Conservation (phyloP, 2,113 vertebrate species). For the Ramphastos sulfuratus region DNA sequence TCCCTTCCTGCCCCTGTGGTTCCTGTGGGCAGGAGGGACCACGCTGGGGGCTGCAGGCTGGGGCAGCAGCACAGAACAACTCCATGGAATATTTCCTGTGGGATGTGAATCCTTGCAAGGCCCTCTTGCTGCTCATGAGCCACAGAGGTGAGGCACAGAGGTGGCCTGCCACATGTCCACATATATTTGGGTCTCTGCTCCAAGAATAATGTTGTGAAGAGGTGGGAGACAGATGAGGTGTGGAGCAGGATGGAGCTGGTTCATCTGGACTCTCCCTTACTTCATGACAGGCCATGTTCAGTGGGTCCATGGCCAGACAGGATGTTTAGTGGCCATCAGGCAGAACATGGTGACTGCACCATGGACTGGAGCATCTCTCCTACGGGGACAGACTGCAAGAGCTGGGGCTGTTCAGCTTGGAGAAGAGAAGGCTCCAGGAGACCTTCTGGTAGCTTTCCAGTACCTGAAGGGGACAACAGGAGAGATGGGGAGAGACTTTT, state of each 20-base stretch:
- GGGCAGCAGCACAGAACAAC: background rate
- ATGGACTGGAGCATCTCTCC: too few relatives aligned
- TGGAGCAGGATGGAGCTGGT: background rate
- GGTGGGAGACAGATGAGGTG: background rate
- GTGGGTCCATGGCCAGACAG: too few relatives aligned
- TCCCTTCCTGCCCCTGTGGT: background rate
- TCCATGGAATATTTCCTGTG: background rate
- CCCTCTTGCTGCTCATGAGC: background rate
- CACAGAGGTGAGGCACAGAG: background rate
- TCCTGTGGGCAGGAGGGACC: background rate
- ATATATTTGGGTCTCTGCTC: background rate
- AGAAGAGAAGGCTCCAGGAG: too few relatives aligned
- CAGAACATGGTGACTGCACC: too few relatives aligned
- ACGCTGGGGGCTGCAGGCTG: background rate
- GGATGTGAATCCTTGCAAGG: background rate
- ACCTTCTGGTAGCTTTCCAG: too few relatives aligned
- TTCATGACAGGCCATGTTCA: too few relatives aligned
- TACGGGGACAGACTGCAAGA: too few relatives aligned
- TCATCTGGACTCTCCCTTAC: background rate
- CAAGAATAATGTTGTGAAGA: background rate
- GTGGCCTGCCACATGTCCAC: background rate
- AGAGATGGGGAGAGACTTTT: too few relatives aligned
- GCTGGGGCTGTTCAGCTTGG: too few relatives aligned
- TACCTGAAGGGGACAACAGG: too few relatives aligned
- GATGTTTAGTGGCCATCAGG: too few relatives aligned